phyloP scores from a whole-genome alignment of 2,113 vertebrate genomes.

The Excalfactoria chinensis region DNA sequence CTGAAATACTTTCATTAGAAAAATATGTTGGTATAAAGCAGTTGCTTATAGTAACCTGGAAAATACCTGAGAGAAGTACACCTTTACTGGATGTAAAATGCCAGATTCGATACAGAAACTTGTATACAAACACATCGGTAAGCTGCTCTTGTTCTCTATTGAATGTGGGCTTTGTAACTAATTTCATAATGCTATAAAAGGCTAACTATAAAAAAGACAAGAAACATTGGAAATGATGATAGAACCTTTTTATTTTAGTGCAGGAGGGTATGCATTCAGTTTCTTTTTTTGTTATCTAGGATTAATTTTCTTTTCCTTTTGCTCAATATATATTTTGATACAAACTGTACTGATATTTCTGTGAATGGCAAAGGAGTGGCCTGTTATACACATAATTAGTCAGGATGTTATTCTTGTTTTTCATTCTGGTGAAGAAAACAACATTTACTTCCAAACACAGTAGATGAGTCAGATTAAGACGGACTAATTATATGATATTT shows the following conservation, averaged over 20 bases:
- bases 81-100: neutral
- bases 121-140: constrained; percentile 64
- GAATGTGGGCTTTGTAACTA: neutral
- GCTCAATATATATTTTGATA: neutral
- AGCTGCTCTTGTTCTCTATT: constrained; percentile 6
- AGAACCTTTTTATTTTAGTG: neutral
- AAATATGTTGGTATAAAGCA: constrained; percentile 35
- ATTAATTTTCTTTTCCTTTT: neutral
- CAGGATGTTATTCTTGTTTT: neutral
- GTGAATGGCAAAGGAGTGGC: neutral
- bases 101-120: constrained; percentile 60
- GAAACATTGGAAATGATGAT: neutral
- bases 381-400: neutral
- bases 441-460: neutral
- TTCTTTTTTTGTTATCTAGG: neutral
- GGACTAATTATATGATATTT: neutral
- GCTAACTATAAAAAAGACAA: neutral
- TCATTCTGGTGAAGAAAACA: neutral
- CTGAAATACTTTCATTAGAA: constrained; percentile 64
- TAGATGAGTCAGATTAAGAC: neutral
- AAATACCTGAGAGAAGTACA: neutral
- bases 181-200: neutral
- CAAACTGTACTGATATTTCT: neutral
- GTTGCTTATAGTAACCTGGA: constrained; percentile 73
- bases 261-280: neutral